phyloP scores from a whole-genome alignment of 2,888 invertebrate species.

The Pseudococcus viburni region DNA sequence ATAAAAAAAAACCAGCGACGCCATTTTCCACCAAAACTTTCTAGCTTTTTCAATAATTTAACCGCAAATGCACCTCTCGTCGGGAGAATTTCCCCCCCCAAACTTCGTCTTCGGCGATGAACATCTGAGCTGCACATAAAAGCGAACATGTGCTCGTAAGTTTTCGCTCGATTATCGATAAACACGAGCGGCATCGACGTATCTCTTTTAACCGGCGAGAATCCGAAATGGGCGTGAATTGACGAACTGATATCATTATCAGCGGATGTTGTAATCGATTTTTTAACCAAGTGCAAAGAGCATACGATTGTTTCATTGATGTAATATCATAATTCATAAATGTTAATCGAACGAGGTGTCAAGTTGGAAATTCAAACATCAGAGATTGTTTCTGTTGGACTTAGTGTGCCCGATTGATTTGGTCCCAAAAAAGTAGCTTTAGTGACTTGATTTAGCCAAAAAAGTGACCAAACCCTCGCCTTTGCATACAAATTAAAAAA shows the following conservation, averaged over 20 bases:
- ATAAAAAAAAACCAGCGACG: constrained; percentile 30
- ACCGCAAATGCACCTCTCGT: neutral
- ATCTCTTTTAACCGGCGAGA: neutral
- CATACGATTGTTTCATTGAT: neutral
- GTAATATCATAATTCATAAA: too few species aligned
- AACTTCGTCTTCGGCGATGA: neutral
- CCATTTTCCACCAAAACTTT: neutral
- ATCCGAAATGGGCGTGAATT: neutral
- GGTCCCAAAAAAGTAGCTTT: too few species aligned
- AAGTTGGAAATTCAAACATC: too few species aligned
- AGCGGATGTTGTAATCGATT: neutral
- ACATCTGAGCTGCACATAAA: constrained; percentile 31
- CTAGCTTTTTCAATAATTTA: constrained; percentile 17
- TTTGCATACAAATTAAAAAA: too few species aligned
- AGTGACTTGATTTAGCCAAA: too few species aligned
- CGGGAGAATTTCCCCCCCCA: neutral
- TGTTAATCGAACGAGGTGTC: too few species aligned
- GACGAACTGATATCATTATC: constrained; percentile 22
- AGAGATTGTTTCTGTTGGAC: too few species aligned
- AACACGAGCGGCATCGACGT: neutral
- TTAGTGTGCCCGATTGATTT: too few species aligned
- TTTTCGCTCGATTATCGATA: neutral
- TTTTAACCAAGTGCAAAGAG: neutral
- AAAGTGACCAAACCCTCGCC: too few species aligned
- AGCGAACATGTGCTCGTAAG: constrained; percentile 15